Evolutionary conservation across 1,140 invertebrate species (phyloP), one percentile per base, ranked within the genome.

Genomic region (Thaumatotibia leucotreta): DNA sequence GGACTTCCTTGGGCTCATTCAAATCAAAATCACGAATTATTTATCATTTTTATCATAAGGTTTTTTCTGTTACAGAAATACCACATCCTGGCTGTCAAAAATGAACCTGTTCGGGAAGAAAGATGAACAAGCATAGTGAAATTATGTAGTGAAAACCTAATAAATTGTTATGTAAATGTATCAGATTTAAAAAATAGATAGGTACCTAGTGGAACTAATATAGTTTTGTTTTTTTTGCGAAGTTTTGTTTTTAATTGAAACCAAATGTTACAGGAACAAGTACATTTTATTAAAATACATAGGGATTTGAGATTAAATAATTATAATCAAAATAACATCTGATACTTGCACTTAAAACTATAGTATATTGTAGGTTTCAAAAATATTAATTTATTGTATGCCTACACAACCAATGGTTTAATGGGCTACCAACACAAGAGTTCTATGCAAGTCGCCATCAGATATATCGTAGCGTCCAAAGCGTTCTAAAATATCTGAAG

Each of bases 71-170:
- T 81, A 8, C 83, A 89, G 86, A 33, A 74, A 71, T 45, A 83
- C 91, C 58, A 86, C 92, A 62, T 92, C 93, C 17, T 96, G 95
- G 95, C 77, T 95, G 23, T 92, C 93, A 11, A 95, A 94, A 83
- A 92, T 95, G 62, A 96, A 96, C 92, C 94, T 94, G 65, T 96
- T 96, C 85, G 92, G 92, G 23, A 94, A 93, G 76, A 94, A 94
- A 83, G 93, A 93, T 73, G 93, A 94, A 79, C 52, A 62, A 86
- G 93, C 93, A 72, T 94, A 92, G 76, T 75, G 63, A 65, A 63
- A 35, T 61, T 9, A 54, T 65, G 24, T 74, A 73, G 69, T 62
- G 68, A 64, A 76, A 45, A 68, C 29, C 72, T 52, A 29, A 64
- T 49, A 79, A 80, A 77, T 83, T 85, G 75, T 86, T 83, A 74